phyloP scores from a whole-genome alignment of 2,797 vertebrate genomes.

The Sebastes kiyomatsui region DNA sequence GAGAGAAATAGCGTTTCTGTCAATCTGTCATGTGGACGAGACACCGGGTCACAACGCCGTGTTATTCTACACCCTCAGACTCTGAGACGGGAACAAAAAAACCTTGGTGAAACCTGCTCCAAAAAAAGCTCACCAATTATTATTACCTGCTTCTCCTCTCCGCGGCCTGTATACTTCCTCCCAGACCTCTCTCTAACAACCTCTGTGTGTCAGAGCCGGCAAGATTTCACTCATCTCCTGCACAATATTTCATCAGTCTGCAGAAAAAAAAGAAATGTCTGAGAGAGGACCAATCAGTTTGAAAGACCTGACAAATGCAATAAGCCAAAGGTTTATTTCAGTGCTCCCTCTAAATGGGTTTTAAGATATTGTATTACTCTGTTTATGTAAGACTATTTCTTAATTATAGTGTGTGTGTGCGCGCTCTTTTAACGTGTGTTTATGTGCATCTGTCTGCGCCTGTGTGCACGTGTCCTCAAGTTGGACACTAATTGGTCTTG shows the following conservation, averaged over 20 bases:
- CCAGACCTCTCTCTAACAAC: slow-evolving; percentile 49
- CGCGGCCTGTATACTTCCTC: slow-evolving; percentile 8
- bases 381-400: slow-evolving; percentile 79
- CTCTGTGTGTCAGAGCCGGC: slow-evolving; percentile 71
- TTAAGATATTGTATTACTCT: slow-evolving; percentile 79
- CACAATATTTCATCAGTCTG: slow-evolving; percentile 71
- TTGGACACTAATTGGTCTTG: slow-evolving; percentile 74
- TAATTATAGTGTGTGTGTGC: slow-evolving; percentile 58
- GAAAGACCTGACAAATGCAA: slow-evolving; percentile 77
- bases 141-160: slow-evolving; percentile 69
- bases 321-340: slow-evolving; percentile 73
- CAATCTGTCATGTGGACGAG: slow-evolving; percentile 73
- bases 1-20: slow-evolving; percentile 58
- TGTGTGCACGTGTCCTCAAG: slow-evolving; percentile 59
- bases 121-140: slow-evolving; percentile 48
- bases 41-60: slow-evolving; percentile 45
- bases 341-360: slow-evolving; percentile 71
- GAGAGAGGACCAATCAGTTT: slow-evolving; percentile 60
- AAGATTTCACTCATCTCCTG: slow-evolving; percentile 78
- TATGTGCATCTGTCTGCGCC: slow-evolving; percentile 43
- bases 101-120: slow-evolving; percentile 59
- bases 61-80: slow-evolving; percentile 76
- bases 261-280: slow-evolving; percentile 16
- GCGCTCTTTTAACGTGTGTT: slow-evolving; percentile 13
- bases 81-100: slow-evolving; percentile 23